Evolutionary conservation across 2,888 invertebrate genomes (phyloP).

Genomic region (Thera britannica): DNA sequence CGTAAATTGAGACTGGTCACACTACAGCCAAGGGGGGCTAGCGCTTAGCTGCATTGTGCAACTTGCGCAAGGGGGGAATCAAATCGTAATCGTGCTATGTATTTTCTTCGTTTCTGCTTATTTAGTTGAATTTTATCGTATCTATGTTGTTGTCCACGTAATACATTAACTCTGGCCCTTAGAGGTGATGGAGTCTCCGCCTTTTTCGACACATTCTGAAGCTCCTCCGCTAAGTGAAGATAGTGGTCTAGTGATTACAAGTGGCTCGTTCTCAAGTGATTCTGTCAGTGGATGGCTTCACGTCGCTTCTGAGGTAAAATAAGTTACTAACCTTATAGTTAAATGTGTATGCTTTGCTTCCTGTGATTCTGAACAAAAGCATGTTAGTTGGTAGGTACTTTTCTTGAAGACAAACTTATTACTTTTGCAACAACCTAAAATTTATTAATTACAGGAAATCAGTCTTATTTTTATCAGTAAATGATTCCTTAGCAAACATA

Average conservation of each 20-base stretch:
- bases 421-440: not conserved
- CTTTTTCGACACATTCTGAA: conserved; percentile 90
- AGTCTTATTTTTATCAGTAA: not conserved
- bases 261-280: conserved; percentile 90
- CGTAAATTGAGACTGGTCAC: no score
- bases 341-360: not conserved
- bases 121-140: conserved; percentile 11
- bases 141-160: conserved; percentile 25
- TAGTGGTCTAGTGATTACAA: conserved; percentile 89
- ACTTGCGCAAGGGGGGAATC: not conserved
- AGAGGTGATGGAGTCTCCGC: conserved; percentile 90
- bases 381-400: no score
- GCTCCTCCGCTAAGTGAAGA: conserved; percentile 90
- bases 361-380: not conserved
- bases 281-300: conserved; percentile 88
- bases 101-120: conserved; percentile 20
- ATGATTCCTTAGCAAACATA: not conserved
- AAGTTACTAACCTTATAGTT: conserved; percentile 1
- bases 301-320: conserved; percentile 87
- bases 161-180: conserved; percentile 12
- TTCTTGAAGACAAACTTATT: not conserved
- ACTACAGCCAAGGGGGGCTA: no score
- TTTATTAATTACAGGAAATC: conserved; percentile 6
- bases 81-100: conserved; percentile 10
- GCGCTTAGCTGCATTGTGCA: not conserved